Evolutionary conservation across 2,797 vertebrate species (phyloP).

Genomic region (Ceryle rudis): DNA sequence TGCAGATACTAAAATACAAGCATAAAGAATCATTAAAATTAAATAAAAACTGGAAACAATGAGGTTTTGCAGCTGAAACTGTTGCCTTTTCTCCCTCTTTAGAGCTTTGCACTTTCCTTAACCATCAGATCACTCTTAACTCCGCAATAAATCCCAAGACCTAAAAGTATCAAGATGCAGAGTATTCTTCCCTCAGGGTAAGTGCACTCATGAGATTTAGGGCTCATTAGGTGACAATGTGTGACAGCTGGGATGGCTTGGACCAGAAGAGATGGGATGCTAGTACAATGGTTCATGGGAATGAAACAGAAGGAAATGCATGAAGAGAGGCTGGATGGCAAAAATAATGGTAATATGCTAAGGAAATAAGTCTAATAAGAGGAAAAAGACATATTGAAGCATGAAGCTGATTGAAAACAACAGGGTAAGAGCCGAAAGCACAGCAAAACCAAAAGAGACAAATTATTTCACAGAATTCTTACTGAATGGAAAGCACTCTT

Average conservation of each 20-base stretch:
- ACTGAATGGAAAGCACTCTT: not conserved
- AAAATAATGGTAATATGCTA: not conserved
- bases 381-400: not conserved
- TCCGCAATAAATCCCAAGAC: not conserved
- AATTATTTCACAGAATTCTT: not conserved
- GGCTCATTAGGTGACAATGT: not conserved
- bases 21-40: not conserved
- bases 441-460: not conserved
- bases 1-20: not conserved
- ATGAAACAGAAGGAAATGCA: not conserved
- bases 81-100: not conserved
- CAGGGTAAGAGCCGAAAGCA: not conserved
- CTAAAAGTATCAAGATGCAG: not conserved
- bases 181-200: not conserved
- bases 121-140: not conserved
- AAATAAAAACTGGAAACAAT: not conserved
- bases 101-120: not conserved
- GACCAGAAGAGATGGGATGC: too few relatives aligned
- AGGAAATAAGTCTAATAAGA: not conserved
- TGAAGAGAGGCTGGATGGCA: not conserved
- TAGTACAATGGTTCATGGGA: not conserved
- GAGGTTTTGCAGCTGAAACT: not conserved
- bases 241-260: not conserved
- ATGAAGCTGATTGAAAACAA: not conserved
- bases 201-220: not conserved